Evolutionary conservation across 1,140 invertebrate species (phyloP), one percentile per base, ranked within the genome.

Genomic region (Drosophila rufa): DNA sequence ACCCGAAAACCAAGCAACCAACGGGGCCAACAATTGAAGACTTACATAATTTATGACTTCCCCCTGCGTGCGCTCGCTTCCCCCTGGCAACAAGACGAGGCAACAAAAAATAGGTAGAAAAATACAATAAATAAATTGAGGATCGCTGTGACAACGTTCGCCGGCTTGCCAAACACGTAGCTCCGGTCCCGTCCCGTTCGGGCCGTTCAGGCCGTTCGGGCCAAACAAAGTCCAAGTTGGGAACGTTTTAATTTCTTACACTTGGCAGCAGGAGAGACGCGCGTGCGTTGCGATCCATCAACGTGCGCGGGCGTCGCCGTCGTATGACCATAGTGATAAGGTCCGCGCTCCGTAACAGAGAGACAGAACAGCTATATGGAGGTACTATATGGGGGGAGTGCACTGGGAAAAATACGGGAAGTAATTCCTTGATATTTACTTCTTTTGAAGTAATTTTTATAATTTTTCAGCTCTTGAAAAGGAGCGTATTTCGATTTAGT

Each of bases 1-100:
- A 57, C 71, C 53, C 33, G 77, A 69, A 70, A 42, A 77, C 50
- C 22, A 25, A 25, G 3, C 22, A 25, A 25, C 50, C 64, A 56
- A 27, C 57, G 56, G 56, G 48, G 50, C 51, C 53, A 56, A 71
- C 69, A 73, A 73, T 73, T 71, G 69, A 73, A 73, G 56, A 61
- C 75, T 90, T 90, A 90, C 85, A 90, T 90, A 90, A 90, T 90
- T 90, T 90, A 90, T 90, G 85, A 90, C 85, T 90, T 90, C 85
- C 84, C 78, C 64, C 82, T 50, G 66, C 61, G 30, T 62, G 55
- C 53, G 55, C 53, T 50, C 55, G 30, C 55, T 73, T 60, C 55
- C 70, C 70, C 67, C 38, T 60, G 69, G 68, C 68, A 74, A 71
- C 69, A 45, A 30, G 36, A n/a, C 45, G 17, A 9, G 8, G 15